phyloP scores from a whole-genome alignment of 2,888 invertebrate species.

The Pristionchus fissidentatus region DNA sequence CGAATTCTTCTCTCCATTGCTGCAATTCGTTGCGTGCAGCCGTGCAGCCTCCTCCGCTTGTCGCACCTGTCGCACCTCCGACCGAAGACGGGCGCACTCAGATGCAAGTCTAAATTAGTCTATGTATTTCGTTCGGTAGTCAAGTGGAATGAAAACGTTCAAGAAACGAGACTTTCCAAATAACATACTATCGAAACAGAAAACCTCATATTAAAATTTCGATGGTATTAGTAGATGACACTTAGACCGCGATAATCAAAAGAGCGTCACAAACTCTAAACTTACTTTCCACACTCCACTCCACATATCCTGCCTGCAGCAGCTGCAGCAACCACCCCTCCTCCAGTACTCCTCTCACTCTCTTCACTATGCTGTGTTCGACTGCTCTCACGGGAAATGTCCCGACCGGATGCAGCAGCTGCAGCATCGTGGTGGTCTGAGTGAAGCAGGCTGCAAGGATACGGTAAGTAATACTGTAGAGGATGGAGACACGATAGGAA shows the following conservation, averaged over 20 bases:
- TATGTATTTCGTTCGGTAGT: neutral
- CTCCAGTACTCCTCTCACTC: neutral
- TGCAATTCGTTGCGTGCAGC: conserved; percentile 81
- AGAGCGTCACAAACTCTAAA: too few relatives aligned
- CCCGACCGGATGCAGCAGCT: too few relatives aligned
- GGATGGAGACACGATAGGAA: too few relatives aligned
- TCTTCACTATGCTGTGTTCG: conserved; percentile 8
- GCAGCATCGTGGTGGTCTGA: too few relatives aligned
- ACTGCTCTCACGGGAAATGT: neutral
- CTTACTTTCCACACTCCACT: conserved; percentile 19
- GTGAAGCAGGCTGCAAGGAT: too few relatives aligned
- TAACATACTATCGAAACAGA: too few relatives aligned
- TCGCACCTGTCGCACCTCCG: conserved; percentile 76
- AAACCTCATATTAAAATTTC: too few relatives aligned
- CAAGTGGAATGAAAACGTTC: too few relatives aligned
- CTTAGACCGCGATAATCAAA: neutral
- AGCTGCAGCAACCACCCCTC: neutral
- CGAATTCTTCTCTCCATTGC: conserved; percentile 83
- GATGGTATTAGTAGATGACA: too few relatives aligned
- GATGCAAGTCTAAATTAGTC: neutral
- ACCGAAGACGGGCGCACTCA: neutral
- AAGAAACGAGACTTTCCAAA: neutral
- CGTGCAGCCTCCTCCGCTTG: conserved; percentile 84
- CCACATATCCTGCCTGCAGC: conserved; percentile 9
- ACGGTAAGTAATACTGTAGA: too few relatives aligned